Conservation (phyloP, 1,140 invertebrate species). For the Physella acuta region DNA sequence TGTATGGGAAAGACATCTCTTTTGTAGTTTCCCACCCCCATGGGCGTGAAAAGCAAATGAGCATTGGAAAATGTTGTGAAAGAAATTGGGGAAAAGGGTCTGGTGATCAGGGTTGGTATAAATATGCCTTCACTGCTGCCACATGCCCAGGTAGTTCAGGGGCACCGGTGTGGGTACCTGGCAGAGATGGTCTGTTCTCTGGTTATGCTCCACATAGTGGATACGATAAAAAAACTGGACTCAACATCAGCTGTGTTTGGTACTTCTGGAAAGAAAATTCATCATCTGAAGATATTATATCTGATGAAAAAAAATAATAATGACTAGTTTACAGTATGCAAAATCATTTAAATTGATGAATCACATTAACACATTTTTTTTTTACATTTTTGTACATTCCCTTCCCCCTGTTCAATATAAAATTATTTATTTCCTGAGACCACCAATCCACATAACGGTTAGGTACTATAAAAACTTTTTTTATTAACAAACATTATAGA, state of each 20-base stretch:
- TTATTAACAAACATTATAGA: too few relatives aligned
- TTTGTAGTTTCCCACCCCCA: constrained; percentile 9
- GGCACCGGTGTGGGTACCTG: constrained; percentile 9
- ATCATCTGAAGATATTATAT: too few relatives aligned
- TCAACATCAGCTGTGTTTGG: background rate
- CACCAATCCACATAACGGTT: too few relatives aligned
- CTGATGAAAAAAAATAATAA: too few relatives aligned
- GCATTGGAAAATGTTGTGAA: background rate
- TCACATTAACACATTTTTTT: too few relatives aligned
- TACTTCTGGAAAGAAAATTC: constrained; percentile 17
- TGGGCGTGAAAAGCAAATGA: constrained; percentile 6
- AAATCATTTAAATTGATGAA: too few relatives aligned
- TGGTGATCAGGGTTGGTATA: constrained; percentile 6
- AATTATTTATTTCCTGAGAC: too few relatives aligned
- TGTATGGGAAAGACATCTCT: constrained; percentile 7
- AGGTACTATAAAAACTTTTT: too few relatives aligned
- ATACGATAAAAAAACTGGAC: background rate
- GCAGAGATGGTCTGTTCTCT: background rate
- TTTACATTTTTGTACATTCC: too few relatives aligned
- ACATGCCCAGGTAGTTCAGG: constrained; percentile 16
- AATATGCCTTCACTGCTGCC: background rate
- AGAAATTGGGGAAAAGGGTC: background rate
- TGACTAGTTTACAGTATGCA: too few relatives aligned
- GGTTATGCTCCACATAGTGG: constrained; percentile 7
- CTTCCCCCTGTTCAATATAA: too few relatives aligned